Conservation (phyloP, 2,888 invertebrate genomes). For the Polietes domitor region DNA sequence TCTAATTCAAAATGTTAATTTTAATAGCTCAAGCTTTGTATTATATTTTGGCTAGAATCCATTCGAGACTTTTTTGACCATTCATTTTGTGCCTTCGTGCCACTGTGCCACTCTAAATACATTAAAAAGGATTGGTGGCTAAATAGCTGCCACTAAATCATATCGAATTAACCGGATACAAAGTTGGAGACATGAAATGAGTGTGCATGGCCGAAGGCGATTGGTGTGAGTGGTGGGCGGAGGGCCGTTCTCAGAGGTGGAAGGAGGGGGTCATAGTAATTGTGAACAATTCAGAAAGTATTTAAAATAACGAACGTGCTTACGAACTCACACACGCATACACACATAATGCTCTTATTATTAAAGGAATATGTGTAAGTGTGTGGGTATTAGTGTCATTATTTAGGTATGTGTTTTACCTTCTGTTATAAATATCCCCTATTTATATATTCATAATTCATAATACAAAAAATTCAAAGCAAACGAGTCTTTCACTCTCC, state of each 20-base stretch:
- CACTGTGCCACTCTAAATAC: background rate
- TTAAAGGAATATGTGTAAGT: too few relatives aligned
- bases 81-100: background rate
- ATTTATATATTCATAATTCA: constrained; percentile 12
- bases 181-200: background rate
- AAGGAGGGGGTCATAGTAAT: background rate
- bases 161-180: constrained; percentile 5
- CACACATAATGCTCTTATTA: background rate
- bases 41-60: too few relatives aligned
- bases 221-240: background rate
- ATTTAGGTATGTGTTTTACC: background rate
- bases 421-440: constrained; percentile 31
- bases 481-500: too few relatives aligned
- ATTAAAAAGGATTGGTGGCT: constrained; percentile 21
- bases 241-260: too few relatives aligned
- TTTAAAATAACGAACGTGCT: background rate
- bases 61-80: too few relatives aligned
- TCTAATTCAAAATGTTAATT: too few relatives aligned
- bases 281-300: background rate
- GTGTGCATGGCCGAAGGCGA: background rate
- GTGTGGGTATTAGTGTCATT: too few relatives aligned
- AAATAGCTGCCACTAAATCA: constrained; percentile 26
- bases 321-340: background rate
- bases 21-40: too few relatives aligned
- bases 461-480: too few relatives aligned